Conservation (phyloP, 2,888 invertebrate species). For the Malthinus flaveolus region DNA sequence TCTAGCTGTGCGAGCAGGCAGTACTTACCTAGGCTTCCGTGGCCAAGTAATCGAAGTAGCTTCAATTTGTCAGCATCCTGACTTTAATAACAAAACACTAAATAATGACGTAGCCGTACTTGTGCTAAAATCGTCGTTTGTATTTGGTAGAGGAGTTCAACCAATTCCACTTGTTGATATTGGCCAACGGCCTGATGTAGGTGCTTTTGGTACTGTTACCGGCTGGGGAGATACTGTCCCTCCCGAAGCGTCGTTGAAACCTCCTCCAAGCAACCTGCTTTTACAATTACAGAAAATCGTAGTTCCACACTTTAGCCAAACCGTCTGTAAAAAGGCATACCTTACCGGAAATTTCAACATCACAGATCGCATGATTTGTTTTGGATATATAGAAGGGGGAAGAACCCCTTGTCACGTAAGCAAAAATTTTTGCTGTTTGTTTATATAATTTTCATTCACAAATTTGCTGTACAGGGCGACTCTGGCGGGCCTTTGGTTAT, state of each 20-base stretch:
- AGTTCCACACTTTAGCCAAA: not conserved
- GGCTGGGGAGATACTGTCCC: slow-evolving; percentile 2
- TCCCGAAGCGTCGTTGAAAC: not conserved
- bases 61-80: not conserved
- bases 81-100: not conserved
- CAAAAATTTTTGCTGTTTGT: too few species aligned
- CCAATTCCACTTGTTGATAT: not conserved
- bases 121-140: not conserved
- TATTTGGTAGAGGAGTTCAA: not conserved
- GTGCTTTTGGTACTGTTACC: not conserved
- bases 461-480: too few species aligned
- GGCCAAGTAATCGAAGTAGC: not conserved
- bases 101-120: slow-evolving; percentile 12
- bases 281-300: not conserved
- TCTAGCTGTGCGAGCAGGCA: slow-evolving; percentile 7
- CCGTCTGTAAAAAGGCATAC: not conserved
- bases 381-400: slow-evolving; percentile 6
- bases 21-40: not conserved
- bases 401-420: too few species aligned
- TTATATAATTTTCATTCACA: too few species aligned
- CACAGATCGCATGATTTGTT: too few species aligned
- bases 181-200: not conserved
- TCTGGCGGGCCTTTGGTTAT: too few species aligned
- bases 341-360: not conserved
- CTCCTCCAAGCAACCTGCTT: too few species aligned